phyloP scores from a whole-genome alignment of 2,113 vertebrate species.

The Mugil cephalus region DNA sequence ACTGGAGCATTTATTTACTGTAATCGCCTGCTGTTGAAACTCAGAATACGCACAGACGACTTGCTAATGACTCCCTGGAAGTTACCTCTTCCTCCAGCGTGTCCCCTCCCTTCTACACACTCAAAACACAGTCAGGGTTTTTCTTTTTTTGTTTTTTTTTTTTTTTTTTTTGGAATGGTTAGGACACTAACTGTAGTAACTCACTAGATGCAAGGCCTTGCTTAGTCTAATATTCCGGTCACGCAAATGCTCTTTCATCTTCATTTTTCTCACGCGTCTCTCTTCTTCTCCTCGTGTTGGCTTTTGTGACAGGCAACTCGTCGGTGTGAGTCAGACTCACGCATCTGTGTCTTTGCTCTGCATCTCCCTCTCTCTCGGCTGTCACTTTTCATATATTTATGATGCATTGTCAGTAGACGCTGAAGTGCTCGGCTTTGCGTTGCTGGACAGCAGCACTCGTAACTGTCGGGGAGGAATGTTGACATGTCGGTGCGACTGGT shows the following conservation, averaged over 20 bases:
- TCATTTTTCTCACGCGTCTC: neutral
- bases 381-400: slow-evolving; percentile 22
- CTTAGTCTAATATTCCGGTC: neutral
- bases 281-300: neutral
- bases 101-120: neutral
- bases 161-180: slow-evolving; percentile 51
- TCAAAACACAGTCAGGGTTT: too few species aligned
- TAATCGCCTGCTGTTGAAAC: slow-evolving; percentile 24
- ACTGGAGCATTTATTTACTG: slow-evolving; percentile 24
- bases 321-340: neutral
- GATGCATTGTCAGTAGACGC: slow-evolving; percentile 20
- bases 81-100: neutral
- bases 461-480: slow-evolving; percentile 64
- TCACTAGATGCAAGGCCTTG: too few species aligned
- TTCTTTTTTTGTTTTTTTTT: slow-evolving; percentile 39
- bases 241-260: neutral
- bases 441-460: slow-evolving; percentile 25
- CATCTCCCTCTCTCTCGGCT: neutral
- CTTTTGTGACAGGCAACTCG: neutral
- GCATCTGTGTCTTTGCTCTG: neutral
- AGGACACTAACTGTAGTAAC: slow-evolving; percentile 43
- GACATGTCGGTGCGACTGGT: slow-evolving; percentile 52
- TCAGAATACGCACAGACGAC: slow-evolving; percentile 13
- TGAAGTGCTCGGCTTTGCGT: slow-evolving; percentile 25
- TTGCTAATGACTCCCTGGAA: slow-evolving; percentile 5